phyloP scores from a whole-genome alignment of 2,888 invertebrate genomes.

The Prenolepis imparis region DNA sequence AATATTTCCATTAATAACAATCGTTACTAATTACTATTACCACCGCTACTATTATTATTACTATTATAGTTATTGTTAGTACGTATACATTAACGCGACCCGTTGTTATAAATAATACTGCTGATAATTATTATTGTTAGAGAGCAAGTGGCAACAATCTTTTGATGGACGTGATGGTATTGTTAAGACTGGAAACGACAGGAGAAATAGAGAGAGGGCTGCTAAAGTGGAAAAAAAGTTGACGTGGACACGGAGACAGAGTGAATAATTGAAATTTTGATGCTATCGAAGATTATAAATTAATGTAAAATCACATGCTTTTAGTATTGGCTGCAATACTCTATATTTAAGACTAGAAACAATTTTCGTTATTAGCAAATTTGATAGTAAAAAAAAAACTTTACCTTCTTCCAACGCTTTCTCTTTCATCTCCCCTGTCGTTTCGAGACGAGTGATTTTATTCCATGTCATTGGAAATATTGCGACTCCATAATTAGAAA shows the following conservation, averaged over 20 bases:
- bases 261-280: neutral
- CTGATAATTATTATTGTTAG: slow-evolving; percentile 47
- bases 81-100: slow-evolving; percentile 27
- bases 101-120: slow-evolving; percentile 43
- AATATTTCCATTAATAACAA: slow-evolving; percentile 61
- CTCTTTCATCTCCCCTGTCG: slow-evolving; percentile 18
- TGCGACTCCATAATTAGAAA: slow-evolving; percentile 37
- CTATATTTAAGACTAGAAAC: neutral
- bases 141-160: slow-evolving; percentile 41
- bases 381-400: slow-evolving; percentile 7
- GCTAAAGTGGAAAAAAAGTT: neutral
- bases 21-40: slow-evolving; percentile 53
- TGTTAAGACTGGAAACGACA: slow-evolving; percentile 9
- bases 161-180: slow-evolving; percentile 22
- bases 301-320: slow-evolving; percentile 2
- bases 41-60: slow-evolving; percentile 57
- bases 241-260: too few relatives aligned
- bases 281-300: neutral
- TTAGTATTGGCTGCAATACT: neutral
- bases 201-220: neutral
- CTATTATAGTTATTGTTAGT: slow-evolving; percentile 58
- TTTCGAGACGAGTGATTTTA: slow-evolving; percentile 28
- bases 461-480: slow-evolving; percentile 28
- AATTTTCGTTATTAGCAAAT: slow-evolving; percentile 26
- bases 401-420: neutral